Percentiles rank a stretch among this genome's conserved stretches.
phyloP scores from a whole-genome alignment of 2,888 invertebrate species.

The Germaria angustata region DNA sequence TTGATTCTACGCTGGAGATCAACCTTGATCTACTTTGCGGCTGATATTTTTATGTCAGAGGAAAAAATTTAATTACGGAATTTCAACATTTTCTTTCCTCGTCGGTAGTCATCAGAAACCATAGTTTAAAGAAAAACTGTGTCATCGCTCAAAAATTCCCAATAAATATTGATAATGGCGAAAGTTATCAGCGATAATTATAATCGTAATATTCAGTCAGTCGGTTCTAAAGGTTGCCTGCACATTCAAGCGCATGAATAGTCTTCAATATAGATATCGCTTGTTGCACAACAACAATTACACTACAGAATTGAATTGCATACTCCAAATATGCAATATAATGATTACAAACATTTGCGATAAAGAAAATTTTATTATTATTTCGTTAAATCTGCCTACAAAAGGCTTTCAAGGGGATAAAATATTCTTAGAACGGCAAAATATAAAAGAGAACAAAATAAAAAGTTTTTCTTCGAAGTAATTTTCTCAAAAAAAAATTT shows the following conservation, averaged over 20 bases:
- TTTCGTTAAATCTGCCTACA: not conserved
- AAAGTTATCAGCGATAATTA: constrained; percentile 37
- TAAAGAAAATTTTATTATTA: constrained; percentile 21
- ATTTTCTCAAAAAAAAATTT: no score
- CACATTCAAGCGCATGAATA: not conserved
- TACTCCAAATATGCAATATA: constrained; percentile 12
- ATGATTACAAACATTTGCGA: constrained; percentile 20
- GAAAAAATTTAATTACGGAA: no score
- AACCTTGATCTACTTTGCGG: no score
- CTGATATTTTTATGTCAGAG: no score
- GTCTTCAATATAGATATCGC: not conserved
- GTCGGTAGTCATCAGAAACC: not conserved
- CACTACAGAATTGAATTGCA: not conserved
- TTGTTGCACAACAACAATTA: not conserved
- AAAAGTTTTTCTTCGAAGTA: no score
- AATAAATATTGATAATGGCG: constrained; percentile 6
- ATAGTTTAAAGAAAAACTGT: not conserved
- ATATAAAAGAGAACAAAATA: not conserved
- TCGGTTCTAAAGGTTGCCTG: constrained; percentile 11
- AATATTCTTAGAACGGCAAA: not conserved
- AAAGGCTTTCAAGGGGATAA: not conserved
- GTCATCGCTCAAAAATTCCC: constrained; percentile 26
- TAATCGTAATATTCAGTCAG: not conserved
- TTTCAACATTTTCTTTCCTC: no score
- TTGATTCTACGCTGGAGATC: no score